Base-by-base conservation (phyloP, 2,888 invertebrate species). In the Amaurobius ferox region DNA sequence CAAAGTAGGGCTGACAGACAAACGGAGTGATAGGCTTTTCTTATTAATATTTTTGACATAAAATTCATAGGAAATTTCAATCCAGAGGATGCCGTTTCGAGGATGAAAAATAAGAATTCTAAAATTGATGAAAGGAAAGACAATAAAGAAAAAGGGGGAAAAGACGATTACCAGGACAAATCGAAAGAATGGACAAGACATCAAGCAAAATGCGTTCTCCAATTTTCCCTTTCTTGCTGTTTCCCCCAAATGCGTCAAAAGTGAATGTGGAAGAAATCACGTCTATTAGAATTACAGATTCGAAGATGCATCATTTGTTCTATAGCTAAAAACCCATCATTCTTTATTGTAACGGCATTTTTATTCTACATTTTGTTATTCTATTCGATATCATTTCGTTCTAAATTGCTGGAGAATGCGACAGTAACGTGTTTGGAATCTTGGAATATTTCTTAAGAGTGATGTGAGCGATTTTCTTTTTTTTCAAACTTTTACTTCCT, bases 181-280 rank as follows among this genome's bases (percentile, higher is more conserved):
- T 55, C 23, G 55, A 19, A 3, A 11, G 23, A 55, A 55, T 23
- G 23, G 55, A 55, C 55, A 55, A 55, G 55, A 16, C 55, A 55
- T 55, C 55, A 55, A 55, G 55, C 55, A 55, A 55, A 55, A 55
- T 55, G 55, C 23, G 55, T 55, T 55, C 55, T 55, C 55, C 55
- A 55, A 55, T 55, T 55, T 55, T 23, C 23, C 23, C 23, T 23
- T 23, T 1, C 55, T 55, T 19, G 19, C n/a, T 44, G 2, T 55
- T 11, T 55, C 6, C 23, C 1, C 1, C 1, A 55, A 55, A 55
- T 6, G 23, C 19, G 23, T 3, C 23, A 44, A 13, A 3, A 23
- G 23, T 3, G 23, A 55, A 55, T 55, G 55, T 19, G 23, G 23
- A 55, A 55, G 5, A 16, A n/a, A 55, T 55, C 55, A 11, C 55